Percentiles rank a stretch among this genome's conserved stretches.
Conservation (phyloP, 2,888 invertebrate species). For the Pteria penguin region DNA sequence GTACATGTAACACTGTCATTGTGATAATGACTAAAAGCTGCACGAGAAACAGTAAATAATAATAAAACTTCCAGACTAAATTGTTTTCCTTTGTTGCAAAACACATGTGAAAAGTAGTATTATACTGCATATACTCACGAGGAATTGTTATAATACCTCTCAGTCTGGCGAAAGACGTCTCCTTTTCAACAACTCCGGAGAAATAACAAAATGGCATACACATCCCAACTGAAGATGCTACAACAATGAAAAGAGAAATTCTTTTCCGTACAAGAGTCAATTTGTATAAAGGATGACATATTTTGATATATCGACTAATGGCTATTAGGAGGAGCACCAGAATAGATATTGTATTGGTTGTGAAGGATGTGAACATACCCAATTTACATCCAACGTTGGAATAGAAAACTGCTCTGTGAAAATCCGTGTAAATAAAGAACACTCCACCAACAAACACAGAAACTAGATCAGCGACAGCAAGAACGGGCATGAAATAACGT, state of each 20-base stretch:
- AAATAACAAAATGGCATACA: slow-evolving; percentile 14
- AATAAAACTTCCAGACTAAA: slow-evolving; percentile 6
- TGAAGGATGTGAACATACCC: background rate
- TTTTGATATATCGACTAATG: slow-evolving; percentile 7
- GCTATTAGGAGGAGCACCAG: slow-evolving; percentile 6
- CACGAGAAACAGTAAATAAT: slow-evolving; percentile 7
- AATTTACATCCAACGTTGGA: slow-evolving; percentile 3
- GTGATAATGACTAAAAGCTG: slow-evolving; percentile 6
- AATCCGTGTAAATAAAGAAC: slow-evolving; percentile 12
- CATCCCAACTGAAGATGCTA: background rate
- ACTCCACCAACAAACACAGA: slow-evolving; percentile 3
- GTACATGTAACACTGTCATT: slow-evolving; percentile 13
- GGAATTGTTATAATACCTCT: background rate
- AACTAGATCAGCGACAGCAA: slow-evolving; percentile 15
- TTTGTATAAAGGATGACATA: slow-evolving; percentile 1
- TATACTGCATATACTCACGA: background rate
- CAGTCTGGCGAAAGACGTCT: background rate
- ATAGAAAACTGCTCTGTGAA: slow-evolving; percentile 2
- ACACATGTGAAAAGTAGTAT: background rate
- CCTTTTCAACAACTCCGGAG: background rate
- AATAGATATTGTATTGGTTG: slow-evolving; percentile 13
- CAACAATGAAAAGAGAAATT: background rate
- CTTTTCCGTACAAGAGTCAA: slow-evolving; percentile 18
- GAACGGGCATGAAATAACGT: slow-evolving; percentile 15
- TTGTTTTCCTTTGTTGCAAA: background rate